phyloP scores from a whole-genome alignment of 2,113 vertebrate species.

The Hymenochirus boettgeri region DNA sequence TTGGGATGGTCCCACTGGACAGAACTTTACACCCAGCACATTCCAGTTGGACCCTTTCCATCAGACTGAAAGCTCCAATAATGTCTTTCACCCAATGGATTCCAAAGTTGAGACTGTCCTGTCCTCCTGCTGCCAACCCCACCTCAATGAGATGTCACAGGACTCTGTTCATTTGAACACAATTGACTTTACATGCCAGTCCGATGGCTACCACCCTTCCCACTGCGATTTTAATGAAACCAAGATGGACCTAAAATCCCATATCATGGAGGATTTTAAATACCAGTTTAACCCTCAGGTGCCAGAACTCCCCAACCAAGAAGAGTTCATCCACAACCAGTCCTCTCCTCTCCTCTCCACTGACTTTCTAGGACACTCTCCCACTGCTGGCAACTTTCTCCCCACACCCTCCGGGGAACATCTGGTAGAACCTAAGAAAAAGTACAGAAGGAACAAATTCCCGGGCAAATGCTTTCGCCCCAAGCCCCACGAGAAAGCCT shows the following conservation, averaged over 20 bases:
- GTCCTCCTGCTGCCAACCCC: constrained; percentile 58
- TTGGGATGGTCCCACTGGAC: constrained; percentile 76
- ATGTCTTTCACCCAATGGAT: constrained; percentile 54
- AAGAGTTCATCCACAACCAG: constrained; percentile 41
- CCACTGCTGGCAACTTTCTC: constrained; percentile 65
- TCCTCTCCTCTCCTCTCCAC: constrained; percentile 56
- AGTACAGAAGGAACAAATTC: constrained; percentile 71
- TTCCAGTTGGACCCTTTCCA: constrained; percentile 65
- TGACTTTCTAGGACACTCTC: constrained; percentile 65
- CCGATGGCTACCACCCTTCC: constrained; percentile 40
- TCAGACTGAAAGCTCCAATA: constrained; percentile 12
- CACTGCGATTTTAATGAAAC: constrained; percentile 44
- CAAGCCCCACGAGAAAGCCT: constrained; percentile 87
- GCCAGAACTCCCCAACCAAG: constrained; percentile 23
- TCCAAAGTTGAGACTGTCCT: constrained; percentile 63
- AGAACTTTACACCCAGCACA: constrained; percentile 60
- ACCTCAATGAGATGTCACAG: constrained; percentile 49
- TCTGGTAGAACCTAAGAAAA: constrained; percentile 62
- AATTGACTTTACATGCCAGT: constrained; percentile 50
- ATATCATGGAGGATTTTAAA: constrained; percentile 39
- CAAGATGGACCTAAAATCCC: constrained; percentile 46
- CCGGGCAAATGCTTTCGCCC: constrained; percentile 79
- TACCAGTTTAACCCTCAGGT: constrained; percentile 43
- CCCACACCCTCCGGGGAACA: constrained; percentile 59
- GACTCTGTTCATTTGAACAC: constrained; percentile 44